phyloP scores from a whole-genome alignment of 2,888 invertebrate species.

The Ochlodes sylvanus region DNA sequence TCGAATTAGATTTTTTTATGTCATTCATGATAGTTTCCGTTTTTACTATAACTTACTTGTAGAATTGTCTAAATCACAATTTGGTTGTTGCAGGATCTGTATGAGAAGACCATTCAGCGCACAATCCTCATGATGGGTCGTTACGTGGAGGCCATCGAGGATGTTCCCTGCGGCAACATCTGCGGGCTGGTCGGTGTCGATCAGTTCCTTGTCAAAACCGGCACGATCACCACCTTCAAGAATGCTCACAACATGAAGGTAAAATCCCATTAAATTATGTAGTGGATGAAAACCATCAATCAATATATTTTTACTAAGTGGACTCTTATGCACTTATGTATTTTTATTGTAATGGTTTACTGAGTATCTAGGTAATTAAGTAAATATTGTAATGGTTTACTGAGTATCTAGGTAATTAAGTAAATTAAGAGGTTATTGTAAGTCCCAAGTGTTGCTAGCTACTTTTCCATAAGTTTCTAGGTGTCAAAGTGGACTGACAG shows the following conservation, averaged over 20 bases:
- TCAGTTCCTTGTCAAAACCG: conserved; percentile 99
- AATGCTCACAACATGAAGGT: conserved; percentile 99
- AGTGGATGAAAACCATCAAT: too few species aligned
- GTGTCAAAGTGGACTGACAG: conserved; percentile 82
- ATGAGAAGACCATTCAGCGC: conserved; percentile 99
- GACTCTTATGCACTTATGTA: too few species aligned
- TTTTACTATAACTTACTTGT: too few species aligned
- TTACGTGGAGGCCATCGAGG: conserved; percentile 99
- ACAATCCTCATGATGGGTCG: conserved; percentile 99
- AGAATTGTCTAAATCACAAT: too few species aligned
- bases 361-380: too few species aligned
- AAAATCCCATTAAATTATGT: conserved; percentile 17
- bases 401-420: too few species aligned
- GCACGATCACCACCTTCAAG: conserved; percentile 99
- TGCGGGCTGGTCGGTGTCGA: conserved; percentile 99
- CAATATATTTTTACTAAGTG: too few species aligned
- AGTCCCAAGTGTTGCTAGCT: conserved; percentile 83
- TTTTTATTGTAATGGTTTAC: too few species aligned
- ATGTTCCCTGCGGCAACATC: conserved; percentile 99
- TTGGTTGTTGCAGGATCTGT: conserved; percentile 90
- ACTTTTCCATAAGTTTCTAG: conserved; percentile 67
- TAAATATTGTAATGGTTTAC: too few species aligned
- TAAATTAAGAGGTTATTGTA: too few species aligned
- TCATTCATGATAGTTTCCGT: too few species aligned
- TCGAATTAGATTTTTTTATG: too few species aligned